Evolutionary conservation across 2,113 vertebrate genomes (phyloP).

Genomic region (Asarcornis scutulata): DNA sequence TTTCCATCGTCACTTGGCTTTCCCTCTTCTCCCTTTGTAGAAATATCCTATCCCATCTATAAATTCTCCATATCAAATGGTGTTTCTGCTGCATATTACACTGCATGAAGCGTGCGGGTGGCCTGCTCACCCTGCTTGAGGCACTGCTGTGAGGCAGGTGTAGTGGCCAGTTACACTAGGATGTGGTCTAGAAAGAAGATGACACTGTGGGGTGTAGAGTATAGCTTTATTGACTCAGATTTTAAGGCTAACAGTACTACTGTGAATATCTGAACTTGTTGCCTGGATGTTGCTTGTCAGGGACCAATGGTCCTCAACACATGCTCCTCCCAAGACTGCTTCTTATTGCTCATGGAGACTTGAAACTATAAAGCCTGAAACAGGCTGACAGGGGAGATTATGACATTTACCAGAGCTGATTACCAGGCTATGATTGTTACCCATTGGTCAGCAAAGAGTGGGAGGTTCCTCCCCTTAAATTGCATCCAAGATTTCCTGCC

Average conservation of each 20-base stretch:
- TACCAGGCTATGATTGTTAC: neutral
- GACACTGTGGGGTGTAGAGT: neutral
- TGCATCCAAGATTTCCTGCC: neutral
- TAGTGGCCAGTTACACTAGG: neutral
- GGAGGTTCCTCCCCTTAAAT: neutral
- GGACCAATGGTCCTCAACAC: neutral
- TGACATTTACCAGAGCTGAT: neutral
- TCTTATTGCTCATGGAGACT: neutral
- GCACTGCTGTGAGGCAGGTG: neutral
- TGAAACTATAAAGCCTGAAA: neutral
- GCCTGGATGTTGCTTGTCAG: neutral
- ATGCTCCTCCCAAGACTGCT: neutral
- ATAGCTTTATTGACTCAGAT: neutral
- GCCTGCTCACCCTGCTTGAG: neutral
- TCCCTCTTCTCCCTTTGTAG: neutral
- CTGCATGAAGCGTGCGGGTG: rapidly evolving
- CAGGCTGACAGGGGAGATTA: neutral
- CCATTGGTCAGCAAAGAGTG: neutral
- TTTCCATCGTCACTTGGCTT: neutral
- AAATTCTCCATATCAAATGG: neutral
- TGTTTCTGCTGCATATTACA: neutral
- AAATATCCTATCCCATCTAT: neutral
- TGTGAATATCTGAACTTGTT: neutral
- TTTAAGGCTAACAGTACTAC: neutral
- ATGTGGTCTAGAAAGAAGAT: neutral